Evolutionary conservation across 2,888 invertebrate genomes (phyloP), one percentile per base, ranked within the genome.

Genomic region (Drosophila pegasa): DNA sequence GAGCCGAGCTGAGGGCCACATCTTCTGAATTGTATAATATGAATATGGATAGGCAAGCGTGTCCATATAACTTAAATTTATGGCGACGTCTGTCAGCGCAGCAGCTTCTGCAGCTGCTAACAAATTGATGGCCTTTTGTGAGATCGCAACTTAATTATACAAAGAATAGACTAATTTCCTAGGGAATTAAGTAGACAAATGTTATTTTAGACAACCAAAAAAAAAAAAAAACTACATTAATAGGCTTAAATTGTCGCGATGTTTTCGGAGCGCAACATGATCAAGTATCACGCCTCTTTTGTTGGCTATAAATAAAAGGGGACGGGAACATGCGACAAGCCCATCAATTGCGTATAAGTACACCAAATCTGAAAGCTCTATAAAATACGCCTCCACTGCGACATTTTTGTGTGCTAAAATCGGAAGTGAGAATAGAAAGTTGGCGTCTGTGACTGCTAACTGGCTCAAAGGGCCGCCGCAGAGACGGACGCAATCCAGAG

Each of bases 301-400:
- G 80, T 71, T 55, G 59, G 48, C 62, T 52, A 68, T 83, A 86
- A 82, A 82, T 80, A 74, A 86, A 41, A 31, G 52, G 16, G 56
- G 67, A 60, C 27, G 35, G 22, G 10, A 16, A 80, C 83, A 74
- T 66, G 41, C 45, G 55, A 82, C 81, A 71, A 59, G 38, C 52
- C 47, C 45, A 47, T 41, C 35, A 63, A 40, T 27, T 61, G 31
- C 22, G 54, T 58, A 52, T 50, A 51, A 65, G 61, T 65, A 57
- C 48, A 54, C 35, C 48, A 66, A 72, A 62, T 45, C 31, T 54
- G 37, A 64, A 43, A 59, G 56, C 58, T 62, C 47, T 38, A 56
- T 43, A 55, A 73, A 58, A 59, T 60, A 72, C 81, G 71, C 83
- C 80, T 63, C 40, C 74, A 63, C 51, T 43, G 27, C 12, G 20